Evolutionary conservation across 2,113 vertebrate species (phyloP), one percentile per base, ranked within the genome.

Genomic region (Felis chaus): DNA sequence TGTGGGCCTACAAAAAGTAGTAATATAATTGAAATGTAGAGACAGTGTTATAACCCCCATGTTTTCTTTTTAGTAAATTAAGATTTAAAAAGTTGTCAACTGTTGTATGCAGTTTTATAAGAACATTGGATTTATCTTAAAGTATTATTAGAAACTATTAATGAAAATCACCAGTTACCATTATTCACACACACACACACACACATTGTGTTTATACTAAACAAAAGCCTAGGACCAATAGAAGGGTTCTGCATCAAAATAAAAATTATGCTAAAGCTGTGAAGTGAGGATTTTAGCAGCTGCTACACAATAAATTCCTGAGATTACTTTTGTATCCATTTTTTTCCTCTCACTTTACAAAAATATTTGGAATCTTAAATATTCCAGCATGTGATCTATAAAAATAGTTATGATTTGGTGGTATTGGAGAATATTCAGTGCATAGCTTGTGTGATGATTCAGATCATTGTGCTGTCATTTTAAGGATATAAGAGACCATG

Each of bases 1-100:
- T 81, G 45, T 76, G 23, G 10, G 69, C 50, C 73, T 96, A 33
- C 25, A 88, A 53, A 93, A 65, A 41, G 41, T 33, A 90, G 45
- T 71, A 45, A 66, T 86, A 74, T 92, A 93, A 16, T 83, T 41
- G 91, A 85, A 88, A 68, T 23, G 3, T 86, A 29, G 48, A 90
- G 41, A 48, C 95, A 89, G 79, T 82, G 27, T 87, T 92, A 66
- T 4, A 79, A 79, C 81, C 4, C 10, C 16, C 10, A 21, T 73
- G 21, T 80, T 76, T 92, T 93, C 39, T 89, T 95, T 87, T 96
- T 15, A 93, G 12, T 79, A 65, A 91, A 57, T 83, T 95, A 66
- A 86, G 25, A 68, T 61, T 41, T 76, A 36, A 76, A 95, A 85
- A 36, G 33, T 33, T 71, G 33, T 36, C 4, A 91, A 73, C 65